Evolutionary conservation across 2,888 invertebrate species (phyloP).

Genomic region (Thalpophila matura): DNA sequence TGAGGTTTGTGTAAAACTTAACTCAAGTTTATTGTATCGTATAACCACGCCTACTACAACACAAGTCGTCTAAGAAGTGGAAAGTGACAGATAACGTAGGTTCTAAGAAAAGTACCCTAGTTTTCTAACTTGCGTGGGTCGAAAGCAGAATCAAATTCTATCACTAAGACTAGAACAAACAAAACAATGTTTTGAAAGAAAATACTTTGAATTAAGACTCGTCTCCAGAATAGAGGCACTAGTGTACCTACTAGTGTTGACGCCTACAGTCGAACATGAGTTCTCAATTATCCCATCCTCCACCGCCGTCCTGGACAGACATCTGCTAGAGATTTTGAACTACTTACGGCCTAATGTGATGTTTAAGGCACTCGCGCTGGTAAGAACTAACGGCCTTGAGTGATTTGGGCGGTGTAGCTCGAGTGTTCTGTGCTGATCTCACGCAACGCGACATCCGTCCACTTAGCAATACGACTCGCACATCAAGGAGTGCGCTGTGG

Average conservation of each 20-base stretch:
- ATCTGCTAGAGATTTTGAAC: not conserved
- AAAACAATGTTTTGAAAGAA: conserved; percentile 1
- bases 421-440: no score
- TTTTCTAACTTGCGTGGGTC: not conserved
- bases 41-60: no score
- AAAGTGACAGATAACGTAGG: not conserved
- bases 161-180: not conserved
- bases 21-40: no score
- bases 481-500: no score
- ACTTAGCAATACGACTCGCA: no score
- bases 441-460: no score
- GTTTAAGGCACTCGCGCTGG: no score
- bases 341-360: not conserved
- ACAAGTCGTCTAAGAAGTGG: not conserved
- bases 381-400: no score
- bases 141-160: no score
- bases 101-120: not conserved
- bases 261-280: conserved; percentile 20
- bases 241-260: conserved; percentile 8
- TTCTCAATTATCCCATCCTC: conserved; percentile 22
- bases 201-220: conserved; percentile 1
- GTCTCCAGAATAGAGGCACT: not conserved
- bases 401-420: no score
- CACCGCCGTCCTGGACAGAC: not conserved
- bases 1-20: no score